Conservation (phyloP, 2,113 vertebrate genomes). For the Tupaia chinensis region DNA sequence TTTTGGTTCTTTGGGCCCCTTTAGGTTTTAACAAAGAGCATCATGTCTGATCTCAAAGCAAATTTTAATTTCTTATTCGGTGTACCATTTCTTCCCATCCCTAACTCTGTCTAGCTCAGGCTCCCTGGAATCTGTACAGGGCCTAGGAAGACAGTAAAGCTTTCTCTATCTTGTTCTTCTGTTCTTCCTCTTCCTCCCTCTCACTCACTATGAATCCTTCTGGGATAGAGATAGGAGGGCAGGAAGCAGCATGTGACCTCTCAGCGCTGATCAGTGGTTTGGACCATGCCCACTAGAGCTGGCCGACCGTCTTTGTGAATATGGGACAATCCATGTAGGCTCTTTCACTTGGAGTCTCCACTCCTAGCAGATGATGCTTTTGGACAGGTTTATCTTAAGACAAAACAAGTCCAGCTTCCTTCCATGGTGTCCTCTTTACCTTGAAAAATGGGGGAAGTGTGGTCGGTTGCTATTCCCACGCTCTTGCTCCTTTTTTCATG, state of each 20-base stretch:
- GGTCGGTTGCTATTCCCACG: no score
- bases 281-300: accelerated
- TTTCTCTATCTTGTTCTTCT: background rate
- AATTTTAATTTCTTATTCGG: background rate
- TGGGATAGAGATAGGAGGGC: no score
- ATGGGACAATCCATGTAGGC: accelerated
- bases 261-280: accelerated
- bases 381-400: background rate
- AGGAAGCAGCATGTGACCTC: accelerated
- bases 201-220: background rate
- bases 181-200: background rate
- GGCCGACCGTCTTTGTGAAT: accelerated
- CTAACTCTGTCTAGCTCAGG: background rate
- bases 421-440: accelerated
- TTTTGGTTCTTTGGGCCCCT: background rate
- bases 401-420: background rate
- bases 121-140: accelerated
- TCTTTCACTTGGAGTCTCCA: background rate
- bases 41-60: background rate
- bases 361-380: background rate
- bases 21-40: background rate
- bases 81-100: background rate
- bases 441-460: accelerated
- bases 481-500: no score
- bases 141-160: accelerated